phyloP scores from a whole-genome alignment of 1,140 invertebrate genomes.

The Notospermus geniculatus region DNA sequence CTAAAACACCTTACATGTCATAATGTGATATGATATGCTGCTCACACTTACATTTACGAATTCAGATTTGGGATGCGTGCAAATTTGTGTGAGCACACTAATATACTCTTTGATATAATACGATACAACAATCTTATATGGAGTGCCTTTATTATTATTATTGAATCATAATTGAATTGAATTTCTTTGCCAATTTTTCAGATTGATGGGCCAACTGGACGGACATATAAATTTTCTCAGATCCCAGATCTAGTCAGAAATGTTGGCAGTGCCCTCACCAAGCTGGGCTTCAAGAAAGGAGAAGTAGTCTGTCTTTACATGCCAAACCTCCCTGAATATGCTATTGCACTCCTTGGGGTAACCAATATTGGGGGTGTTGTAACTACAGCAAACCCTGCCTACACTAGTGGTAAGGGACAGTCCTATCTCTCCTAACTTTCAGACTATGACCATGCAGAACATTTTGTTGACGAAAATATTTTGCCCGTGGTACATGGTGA shows the following conservation, averaged over 20 bases:
- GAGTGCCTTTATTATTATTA: no score
- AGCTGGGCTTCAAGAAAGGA: slow-evolving; percentile 64
- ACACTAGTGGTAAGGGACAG: slow-evolving; percentile 58
- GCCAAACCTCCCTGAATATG: slow-evolving; percentile 76
- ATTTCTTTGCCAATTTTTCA: slow-evolving; percentile 14
- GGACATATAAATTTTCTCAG: slow-evolving; percentile 70
- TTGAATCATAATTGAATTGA: no score
- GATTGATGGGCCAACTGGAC: slow-evolving; percentile 62
- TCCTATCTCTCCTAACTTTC: no score
- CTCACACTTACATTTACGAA: background rate
- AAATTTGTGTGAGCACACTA: no score
- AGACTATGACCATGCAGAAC: no score
- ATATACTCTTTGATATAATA: no score
- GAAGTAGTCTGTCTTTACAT: slow-evolving; percentile 71
- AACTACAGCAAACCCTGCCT: slow-evolving; percentile 77
- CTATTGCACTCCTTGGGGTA: slow-evolving; percentile 67
- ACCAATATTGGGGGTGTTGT: slow-evolving; percentile 69
- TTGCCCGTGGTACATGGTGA: background rate
- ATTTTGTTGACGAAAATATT: no score
- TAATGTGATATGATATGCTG: background rate
- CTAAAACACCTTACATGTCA: background rate
- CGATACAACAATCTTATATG: no score
- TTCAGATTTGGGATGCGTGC: no score
- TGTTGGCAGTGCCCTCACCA: slow-evolving; percentile 67
- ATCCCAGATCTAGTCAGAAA: slow-evolving; percentile 64